Base-by-base conservation (phyloP, 1,140 invertebrate genomes). In the Orussus abietinus region DNA sequence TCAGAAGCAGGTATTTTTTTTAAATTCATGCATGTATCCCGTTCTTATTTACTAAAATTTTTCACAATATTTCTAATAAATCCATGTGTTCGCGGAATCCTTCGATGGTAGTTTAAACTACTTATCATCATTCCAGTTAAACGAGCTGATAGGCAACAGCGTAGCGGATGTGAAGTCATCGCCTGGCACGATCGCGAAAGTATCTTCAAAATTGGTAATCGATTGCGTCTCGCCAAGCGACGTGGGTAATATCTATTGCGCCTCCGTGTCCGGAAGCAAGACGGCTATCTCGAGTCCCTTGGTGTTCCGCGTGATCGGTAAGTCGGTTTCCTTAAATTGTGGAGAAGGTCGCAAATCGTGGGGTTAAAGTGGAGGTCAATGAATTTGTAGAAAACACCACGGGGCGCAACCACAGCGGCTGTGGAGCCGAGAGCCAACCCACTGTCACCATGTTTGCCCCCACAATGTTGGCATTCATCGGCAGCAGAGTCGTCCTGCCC, bases 241-340 rank as follows among this genome's bases (percentile, higher is more conserved):
- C 45, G 66, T 76, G 43, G 81, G 79, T 14, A 64, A 73, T 4
- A 89, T 84, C 62, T 85, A 82, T 7, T 92, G 89, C 55, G 76
- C 86, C 1, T 87, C 83, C 2, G 73, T 75, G n/a, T 72, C 80
- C 14, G 81, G 80, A 1, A 60, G 74, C 6, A 76, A 80, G 46
- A 75, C 77, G 9, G 68, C 77, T 6, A 73, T 60, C 10, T 65
- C 76, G 0, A 50, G 62, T 18, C 66, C 76, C 21, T 61, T 61
- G 2, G 47, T 66, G 17, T 49, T 76, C 19, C 42, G 62, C 13
- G 66, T 76, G 9, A 51, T 68, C 42, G 60, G 71, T 73, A 53
- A 62, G 57, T 35, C 15, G 21, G 21, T 40, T n/a, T n/a, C n/a
- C n/a, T n/a, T n/a, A n/a, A n/a, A n/a, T n/a, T n/a, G n/a, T n/a